Percentiles rank a stretch among this genome's conserved stretches.
These are phyloP conservation scores for Brienomyrus longianalis DNA, from an alignment of 2,113 vertebrate genomes.

Conservation along the genomic window DNA sequence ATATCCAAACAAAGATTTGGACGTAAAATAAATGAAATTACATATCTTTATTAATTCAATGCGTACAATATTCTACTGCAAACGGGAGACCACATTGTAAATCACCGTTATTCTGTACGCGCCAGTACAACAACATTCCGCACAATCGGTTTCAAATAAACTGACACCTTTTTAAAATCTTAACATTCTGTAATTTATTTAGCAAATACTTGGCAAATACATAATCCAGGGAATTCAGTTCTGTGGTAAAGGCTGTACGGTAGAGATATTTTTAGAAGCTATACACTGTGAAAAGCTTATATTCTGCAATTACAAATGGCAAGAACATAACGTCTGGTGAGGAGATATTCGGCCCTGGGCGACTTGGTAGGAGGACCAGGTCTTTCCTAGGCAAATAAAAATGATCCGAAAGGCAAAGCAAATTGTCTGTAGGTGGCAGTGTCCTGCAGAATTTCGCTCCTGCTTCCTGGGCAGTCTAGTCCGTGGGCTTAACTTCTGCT, in stretches of 20 bases:
- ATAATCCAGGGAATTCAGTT: neutral
- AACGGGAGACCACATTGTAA: neutral
- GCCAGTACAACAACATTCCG: neutral
- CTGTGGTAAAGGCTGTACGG: neutral
- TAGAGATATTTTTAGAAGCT: neutral
- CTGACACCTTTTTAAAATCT: neutral
- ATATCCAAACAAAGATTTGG: neutral
- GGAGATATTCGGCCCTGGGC: neutral
- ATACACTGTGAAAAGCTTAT: neutral
- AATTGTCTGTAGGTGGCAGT: neutral
- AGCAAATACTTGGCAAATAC: neutral
- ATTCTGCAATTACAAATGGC: neutral
- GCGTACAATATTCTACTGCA: neutral
- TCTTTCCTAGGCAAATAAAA: neutral
- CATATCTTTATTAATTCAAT: neutral
- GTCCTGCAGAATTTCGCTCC: neutral
- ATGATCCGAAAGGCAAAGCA: neutral
- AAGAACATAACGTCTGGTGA: neutral
- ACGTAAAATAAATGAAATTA: neutral
- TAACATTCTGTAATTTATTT: neutral
- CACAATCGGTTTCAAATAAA: neutral
- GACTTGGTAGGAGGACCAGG: neutral
- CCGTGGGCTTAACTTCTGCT: constrained; percentile 45
- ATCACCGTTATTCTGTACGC: neutral
- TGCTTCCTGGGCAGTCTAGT: neutral